phyloP scores from a whole-genome alignment of 2,888 invertebrate genomes.

The Meiosimyza decipiens region DNA sequence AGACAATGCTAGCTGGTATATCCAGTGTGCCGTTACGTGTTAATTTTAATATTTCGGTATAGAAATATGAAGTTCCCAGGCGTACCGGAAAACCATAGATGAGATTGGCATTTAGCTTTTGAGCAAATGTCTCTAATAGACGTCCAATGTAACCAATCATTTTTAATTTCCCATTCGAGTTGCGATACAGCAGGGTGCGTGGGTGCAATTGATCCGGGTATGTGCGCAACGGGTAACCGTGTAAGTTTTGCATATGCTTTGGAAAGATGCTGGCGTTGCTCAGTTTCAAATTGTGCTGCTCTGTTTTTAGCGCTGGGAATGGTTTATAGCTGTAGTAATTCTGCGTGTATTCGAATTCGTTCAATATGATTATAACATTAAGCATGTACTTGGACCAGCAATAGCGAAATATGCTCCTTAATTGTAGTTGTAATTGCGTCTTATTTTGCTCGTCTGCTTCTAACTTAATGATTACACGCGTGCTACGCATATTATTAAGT shows the following conservation, averaged over 20 bases:
- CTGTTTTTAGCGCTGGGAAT: conserved; percentile 45
- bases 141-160: conserved; percentile 39
- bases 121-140: conserved; percentile 33
- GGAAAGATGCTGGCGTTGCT: conserved; percentile 20
- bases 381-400: conserved; percentile 25
- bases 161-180: conserved; percentile 4
- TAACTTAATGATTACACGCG: too few relatives aligned
- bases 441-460: too few relatives aligned
- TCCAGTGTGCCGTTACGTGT: too few relatives aligned
- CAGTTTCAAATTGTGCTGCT: neutral
- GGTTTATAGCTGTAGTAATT: conserved; percentile 46
- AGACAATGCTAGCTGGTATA: too few relatives aligned
- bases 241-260: conserved; percentile 26
- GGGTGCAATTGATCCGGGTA: conserved; percentile 39
- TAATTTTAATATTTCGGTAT: neutral
- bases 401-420: too few relatives aligned
- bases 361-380: conserved; percentile 38
- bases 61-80: conserved; percentile 22
- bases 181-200: conserved; percentile 23
- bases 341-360: conserved; percentile 7
- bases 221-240: conserved; percentile 30
- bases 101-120: conserved; percentile 10
- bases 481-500: too few relatives aligned
- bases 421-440: too few relatives aligned
- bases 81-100: conserved; percentile 31